phyloP scores from a whole-genome alignment of 2,113 vertebrate species.

The Miniopterus natalensis region DNA sequence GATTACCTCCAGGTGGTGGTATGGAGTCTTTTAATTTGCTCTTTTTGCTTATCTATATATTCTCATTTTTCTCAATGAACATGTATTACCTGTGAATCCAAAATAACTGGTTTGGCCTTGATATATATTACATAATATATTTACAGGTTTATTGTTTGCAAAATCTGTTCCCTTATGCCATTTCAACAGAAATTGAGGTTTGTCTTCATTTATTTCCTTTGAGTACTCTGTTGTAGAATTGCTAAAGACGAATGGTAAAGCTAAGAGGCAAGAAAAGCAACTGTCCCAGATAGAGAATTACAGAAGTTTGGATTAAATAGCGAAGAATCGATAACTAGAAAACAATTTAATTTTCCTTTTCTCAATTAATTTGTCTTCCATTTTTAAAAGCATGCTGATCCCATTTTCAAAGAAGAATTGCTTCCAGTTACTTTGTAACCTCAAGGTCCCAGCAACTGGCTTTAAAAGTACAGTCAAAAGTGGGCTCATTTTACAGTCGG shows the following conservation, averaged over 20 bases:
- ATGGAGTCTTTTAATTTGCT: conserved; percentile 10
- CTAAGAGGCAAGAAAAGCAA: conserved; percentile 46
- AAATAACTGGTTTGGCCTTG: conserved; percentile 58
- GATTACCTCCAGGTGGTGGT: neutral
- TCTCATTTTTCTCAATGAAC: conserved; percentile 50
- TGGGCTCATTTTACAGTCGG: conserved; percentile 91
- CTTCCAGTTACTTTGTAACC: conserved; percentile 72
- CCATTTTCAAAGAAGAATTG: conserved; percentile 84
- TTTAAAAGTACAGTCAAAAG: conserved; percentile 81
- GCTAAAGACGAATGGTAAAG: neutral
- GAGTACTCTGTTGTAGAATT: neutral
- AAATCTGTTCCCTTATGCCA: neutral
- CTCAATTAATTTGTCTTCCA: conserved; percentile 54
- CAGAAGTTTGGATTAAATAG: conserved; percentile 29
- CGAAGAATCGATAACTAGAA: conserved; percentile 10
- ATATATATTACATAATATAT: conserved; percentile 38
- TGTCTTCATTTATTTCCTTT: conserved; percentile 48
- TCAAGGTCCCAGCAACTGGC: conserved; percentile 80
- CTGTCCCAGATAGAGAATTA: neutral
- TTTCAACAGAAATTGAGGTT: conserved; percentile 44
- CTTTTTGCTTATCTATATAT: conserved; percentile 27
- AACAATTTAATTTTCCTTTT: conserved; percentile 55
- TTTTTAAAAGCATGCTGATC: conserved; percentile 84
- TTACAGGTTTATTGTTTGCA: conserved; percentile 30
- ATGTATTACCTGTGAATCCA: conserved; percentile 42